Conservation (phyloP, 2,113 vertebrate species). For the Pitta sordida region DNA sequence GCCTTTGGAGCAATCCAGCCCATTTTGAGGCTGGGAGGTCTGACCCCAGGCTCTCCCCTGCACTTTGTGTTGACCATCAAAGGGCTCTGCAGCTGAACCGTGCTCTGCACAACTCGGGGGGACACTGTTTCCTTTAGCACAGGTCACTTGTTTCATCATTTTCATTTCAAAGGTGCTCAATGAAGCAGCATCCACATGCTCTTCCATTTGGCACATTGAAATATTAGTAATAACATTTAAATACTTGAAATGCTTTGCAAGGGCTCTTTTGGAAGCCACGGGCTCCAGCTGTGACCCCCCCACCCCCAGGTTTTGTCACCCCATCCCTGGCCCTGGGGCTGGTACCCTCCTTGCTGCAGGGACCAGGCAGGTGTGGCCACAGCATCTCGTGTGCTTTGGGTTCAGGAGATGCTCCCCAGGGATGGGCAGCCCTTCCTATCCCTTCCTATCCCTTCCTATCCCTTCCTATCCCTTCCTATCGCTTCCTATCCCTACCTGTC, state of each 20-base stretch:
- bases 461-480: background rate
- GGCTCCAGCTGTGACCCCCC: background rate
- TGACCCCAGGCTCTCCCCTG: fast-evolving
- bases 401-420: background rate
- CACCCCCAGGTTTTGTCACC: fast-evolving
- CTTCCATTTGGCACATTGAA: background rate
- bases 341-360: background rate
- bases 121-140: fast-evolving
- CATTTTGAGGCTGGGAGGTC: background rate
- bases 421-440: background rate
- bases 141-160: background rate
- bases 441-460: background rate
- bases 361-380: fast-evolving
- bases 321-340: background rate
- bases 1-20: background rate
- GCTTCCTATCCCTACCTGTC: background rate
- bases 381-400: fast-evolving
- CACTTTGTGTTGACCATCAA: fast-evolving
- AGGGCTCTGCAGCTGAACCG: background rate
- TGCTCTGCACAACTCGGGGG: background rate
- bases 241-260: background rate
- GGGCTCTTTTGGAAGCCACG: fast-evolving
- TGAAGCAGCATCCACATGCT: fast-evolving
- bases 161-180: background rate
- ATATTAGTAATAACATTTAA: background rate